Percentiles rank a stretch among this genome's conserved stretches.
Evolutionary conservation across 1,140 invertebrate genomes (phyloP).

Genomic region (Arctopsyche grandis): DNA sequence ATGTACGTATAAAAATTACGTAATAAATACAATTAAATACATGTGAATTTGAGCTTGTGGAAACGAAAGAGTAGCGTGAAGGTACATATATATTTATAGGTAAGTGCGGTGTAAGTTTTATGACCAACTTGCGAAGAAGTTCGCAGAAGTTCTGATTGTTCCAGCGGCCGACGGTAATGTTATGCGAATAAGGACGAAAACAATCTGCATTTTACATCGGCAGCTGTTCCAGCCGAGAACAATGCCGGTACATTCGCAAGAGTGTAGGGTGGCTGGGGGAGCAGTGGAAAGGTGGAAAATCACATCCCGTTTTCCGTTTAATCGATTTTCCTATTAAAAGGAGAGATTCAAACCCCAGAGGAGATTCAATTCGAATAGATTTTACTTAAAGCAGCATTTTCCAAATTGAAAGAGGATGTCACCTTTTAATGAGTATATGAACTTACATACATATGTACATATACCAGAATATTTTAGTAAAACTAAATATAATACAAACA

Average conservation of each 20-base stretch:
- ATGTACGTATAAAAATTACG: no score
- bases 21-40: no score
- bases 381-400: no score
- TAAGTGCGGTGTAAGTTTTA: conserved; percentile 4
- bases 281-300: conserved; percentile 1
- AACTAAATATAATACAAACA: no score
- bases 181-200: conserved; percentile 49
- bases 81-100: neutral
- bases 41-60: neutral
- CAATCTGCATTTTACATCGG: conserved; percentile 54
- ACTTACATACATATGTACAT: no score
- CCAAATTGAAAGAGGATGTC: no score
- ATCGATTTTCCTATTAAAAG: neutral
- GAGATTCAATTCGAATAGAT: no score
- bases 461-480: no score
- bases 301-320: neutral
- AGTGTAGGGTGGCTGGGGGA: neutral
- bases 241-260: conserved; percentile 8
- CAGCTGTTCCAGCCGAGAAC: conserved; percentile 26
- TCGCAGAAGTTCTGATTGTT: conserved; percentile 45
- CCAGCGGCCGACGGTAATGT: conserved; percentile 43
- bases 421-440: no score
- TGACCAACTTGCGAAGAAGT: neutral
- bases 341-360: no score
- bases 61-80: neutral